Evolutionary conservation across 2,797 vertebrate species (phyloP).

Genomic region (Nothura maculosa): DNA sequence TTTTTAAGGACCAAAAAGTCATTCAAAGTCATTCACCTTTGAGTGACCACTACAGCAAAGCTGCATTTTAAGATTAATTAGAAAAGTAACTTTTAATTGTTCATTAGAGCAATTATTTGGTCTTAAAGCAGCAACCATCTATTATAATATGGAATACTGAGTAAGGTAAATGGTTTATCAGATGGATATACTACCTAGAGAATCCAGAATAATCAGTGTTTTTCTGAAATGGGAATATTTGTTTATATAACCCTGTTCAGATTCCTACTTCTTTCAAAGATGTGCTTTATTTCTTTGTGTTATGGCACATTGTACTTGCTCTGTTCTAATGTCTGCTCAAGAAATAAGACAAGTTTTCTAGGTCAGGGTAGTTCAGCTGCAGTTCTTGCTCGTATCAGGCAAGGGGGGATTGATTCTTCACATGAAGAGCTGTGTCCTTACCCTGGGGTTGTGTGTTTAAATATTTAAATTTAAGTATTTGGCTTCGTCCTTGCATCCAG

Average conservation of each 20-base stretch:
- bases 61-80: background rate
- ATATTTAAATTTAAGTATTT: background rate
- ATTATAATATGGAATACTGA: background rate
- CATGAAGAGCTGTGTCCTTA: background rate
- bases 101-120: rapidly evolving
- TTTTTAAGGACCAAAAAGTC: background rate
- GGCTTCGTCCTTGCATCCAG: background rate
- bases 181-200: conserved; percentile 6
- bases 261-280: background rate
- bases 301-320: background rate
- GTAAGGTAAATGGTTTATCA: background rate
- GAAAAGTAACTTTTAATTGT: background rate
- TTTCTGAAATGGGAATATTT: background rate
- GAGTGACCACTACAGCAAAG: background rate
- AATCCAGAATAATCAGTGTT: background rate
- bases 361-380: background rate
- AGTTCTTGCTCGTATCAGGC: background rate
- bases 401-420: background rate
- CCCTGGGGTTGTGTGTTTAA: background rate
- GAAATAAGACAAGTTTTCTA: background rate
- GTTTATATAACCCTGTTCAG: background rate
- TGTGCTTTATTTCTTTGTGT: background rate
- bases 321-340: background rate
- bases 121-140: background rate
- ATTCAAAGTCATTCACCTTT: background rate